A percentile compares a stretch with the other conserved stretches of the same genome.
These are phyloP conservation scores for Sinonovacula constricta DNA, from an alignment of 1,140 invertebrate genomes.

Conservation along the genomic window DNA sequence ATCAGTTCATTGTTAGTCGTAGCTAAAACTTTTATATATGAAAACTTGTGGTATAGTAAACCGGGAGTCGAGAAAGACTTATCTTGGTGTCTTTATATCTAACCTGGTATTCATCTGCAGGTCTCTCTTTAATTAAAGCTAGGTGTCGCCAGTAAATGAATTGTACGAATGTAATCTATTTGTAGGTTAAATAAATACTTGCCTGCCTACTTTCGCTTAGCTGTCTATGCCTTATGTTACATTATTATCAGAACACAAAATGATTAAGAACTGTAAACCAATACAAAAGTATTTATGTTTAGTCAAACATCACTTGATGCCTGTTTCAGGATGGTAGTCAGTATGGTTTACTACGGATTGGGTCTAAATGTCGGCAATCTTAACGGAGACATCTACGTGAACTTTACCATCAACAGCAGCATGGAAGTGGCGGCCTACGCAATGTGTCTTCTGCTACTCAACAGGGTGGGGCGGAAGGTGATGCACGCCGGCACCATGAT, in stretches of 20 bases:
- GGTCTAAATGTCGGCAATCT: conserved; percentile 76
- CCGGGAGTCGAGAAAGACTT: no score
- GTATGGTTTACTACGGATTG: conserved; percentile 78
- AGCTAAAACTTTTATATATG: no score
- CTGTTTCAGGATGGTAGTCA: conserved; percentile 61
- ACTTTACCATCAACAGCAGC: conserved; percentile 79
- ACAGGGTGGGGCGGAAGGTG: conserved; percentile 60
- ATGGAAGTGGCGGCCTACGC: conserved; percentile 86
- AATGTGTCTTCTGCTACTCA: conserved; percentile 75
- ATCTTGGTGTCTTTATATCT: no score
- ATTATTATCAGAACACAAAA: neutral
- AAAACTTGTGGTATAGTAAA: no score
- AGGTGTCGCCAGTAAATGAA: no score
- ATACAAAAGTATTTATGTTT: neutral
- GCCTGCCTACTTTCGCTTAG: no score
- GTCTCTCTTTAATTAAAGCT: no score
- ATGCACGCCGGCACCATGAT: conserved; percentile 81
- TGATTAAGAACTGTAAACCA: neutral
- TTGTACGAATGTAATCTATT: no score
- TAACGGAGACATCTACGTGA: conserved; percentile 67
- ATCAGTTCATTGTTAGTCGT: no score
- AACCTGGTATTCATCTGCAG: no score
- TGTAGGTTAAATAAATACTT: no score
- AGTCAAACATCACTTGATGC: neutral
- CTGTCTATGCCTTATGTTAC: neutral